Evolutionary conservation across 2,888 invertebrate species (phyloP), one percentile per base, ranked within the genome.

Genomic region (Nomada ruficornis): DNA sequence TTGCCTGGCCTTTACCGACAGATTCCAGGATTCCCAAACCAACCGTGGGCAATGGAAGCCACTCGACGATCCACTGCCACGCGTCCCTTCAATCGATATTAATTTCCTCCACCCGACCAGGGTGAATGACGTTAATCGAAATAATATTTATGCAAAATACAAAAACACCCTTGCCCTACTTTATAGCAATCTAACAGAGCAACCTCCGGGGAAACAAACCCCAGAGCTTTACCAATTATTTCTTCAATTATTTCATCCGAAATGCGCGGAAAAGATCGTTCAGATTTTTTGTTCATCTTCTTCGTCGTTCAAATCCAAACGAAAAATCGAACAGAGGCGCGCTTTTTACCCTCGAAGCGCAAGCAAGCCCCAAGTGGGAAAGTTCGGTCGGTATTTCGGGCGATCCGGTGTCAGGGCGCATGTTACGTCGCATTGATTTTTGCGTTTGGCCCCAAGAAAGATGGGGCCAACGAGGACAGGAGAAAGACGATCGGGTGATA

Each of bases 401-500:
- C 73, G 73, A 69, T 50, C 72, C 55, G 42, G 72, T 82, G 85
- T 89, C 89, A 89, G 88, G 82, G 91, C 92, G 91, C 91, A 91
- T 91, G 91, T 91, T 89, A 78, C 80, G 80, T 85, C 85, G 82
- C 91, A 91, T 90, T 90, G 91, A 91, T 91, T 91, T 90, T 90
- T 86, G 88, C 86, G 47, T 67, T 79, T 52, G 54, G 57, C 62
- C 47, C n/a, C 70, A 79, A 78, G 81, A 50, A 68, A 71, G 82
- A 83, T 36, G 60, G 54, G 52, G 52, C 42, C 60, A 59, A 23
- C 70, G 57, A 62, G 70, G 70, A 59, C 18, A 62, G 55, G 65
- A 76, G 77, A 76, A 77, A 77, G 83, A 78, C 75, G 70, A 62
- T 63, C 65, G 64, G 62, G 57, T 42, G 77, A 80, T 75, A 80